Evolutionary conservation across 2,888 invertebrate genomes (phyloP), one percentile per base, ranked within the genome.

Genomic region (Drosophila meridiana): DNA sequence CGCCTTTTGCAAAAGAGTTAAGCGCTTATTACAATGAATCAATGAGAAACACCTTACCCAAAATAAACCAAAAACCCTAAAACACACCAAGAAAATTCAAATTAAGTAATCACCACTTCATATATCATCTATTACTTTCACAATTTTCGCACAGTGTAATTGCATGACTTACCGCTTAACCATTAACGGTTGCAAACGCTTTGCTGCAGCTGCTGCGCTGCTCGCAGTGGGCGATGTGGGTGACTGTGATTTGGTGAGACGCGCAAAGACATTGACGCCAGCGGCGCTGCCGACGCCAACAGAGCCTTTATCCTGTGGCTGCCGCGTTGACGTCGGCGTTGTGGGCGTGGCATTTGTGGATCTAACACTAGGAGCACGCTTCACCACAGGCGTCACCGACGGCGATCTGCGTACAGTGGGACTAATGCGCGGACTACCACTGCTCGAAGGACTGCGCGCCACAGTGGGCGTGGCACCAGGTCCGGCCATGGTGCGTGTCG

Each of bases 261-360:
- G 78, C 59, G 72, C 43, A 68, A 80, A 78, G 38, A 77, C 79
- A 55, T 47, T 71, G 45, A 57, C 74, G 72, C 71, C n/a, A 40
- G 4, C 38, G 72, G 69, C 36, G 36, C 26, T 28, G 56, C 56
- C 75, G 56, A 57, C 76, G 78, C 78, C 82, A 81, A 78, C 76
- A 59, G 83, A 78, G 85, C 89, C 89, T 77, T 87, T 90, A 90
- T 90, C 90, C 88, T 83, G 81, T 89, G 90, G 91, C 90, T 85
- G 88, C 74, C 82, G 90, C 52, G 75, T 75, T 78, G 81, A 71
- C 80, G 65, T 47, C 58, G 63, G 58, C 71, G 76, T 28, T 14
- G 75, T 32, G 58, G 75, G 34, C 58, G 45, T 47, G 34, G 26
- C 45, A 34, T 20, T 64, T 14, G 73, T 52, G 3, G 59, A 48